Percentiles rank a stretch among this genome's conserved stretches.
phyloP scores from a whole-genome alignment of 2,888 invertebrate genomes.

The Urechis unicinctus region DNA sequence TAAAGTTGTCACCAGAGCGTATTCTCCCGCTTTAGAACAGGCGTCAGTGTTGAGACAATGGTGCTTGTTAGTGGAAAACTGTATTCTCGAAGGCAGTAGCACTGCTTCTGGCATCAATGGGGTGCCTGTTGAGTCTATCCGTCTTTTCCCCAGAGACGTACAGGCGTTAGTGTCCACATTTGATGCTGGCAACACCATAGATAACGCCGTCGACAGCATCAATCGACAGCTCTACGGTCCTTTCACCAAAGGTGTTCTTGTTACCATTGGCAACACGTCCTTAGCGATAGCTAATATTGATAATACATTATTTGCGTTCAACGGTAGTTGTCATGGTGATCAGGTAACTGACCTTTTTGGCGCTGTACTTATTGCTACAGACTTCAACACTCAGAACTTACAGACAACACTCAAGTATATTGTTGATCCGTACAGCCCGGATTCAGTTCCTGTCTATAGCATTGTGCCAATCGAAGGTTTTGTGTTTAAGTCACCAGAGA shows the following conservation, averaged over 20 bases:
- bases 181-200: conserved; percentile 21
- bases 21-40: conserved; percentile 19
- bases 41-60: conserved; percentile 19
- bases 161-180: conserved; percentile 20
- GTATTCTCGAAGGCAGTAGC: conserved; percentile 22
- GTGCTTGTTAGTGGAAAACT: conserved; percentile 24
- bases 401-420: conserved; percentile 22
- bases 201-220: conserved; percentile 21
- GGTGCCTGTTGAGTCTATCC: conserved; percentile 19
- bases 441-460: conserved; percentile 22
- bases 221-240: conserved; percentile 24
- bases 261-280: conserved; percentile 24
- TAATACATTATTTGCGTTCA: conserved; percentile 23
- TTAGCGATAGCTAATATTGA: conserved; percentile 20
- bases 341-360: conserved; percentile 25
- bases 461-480: conserved; percentile 22
- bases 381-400: conserved; percentile 25
- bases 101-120: conserved; percentile 19
- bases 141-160: conserved; percentile 20
- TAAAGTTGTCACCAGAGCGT: conserved; percentile 17
- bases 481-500: conserved; percentile 20
- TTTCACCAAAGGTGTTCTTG: conserved; percentile 22
- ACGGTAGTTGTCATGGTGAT: conserved; percentile 23
- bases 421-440: conserved; percentile 22
- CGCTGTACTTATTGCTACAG: conserved; percentile 20